Evolutionary conservation across 1,140 invertebrate genomes (phyloP).

Genomic region (Zaprionus nigranus): DNA sequence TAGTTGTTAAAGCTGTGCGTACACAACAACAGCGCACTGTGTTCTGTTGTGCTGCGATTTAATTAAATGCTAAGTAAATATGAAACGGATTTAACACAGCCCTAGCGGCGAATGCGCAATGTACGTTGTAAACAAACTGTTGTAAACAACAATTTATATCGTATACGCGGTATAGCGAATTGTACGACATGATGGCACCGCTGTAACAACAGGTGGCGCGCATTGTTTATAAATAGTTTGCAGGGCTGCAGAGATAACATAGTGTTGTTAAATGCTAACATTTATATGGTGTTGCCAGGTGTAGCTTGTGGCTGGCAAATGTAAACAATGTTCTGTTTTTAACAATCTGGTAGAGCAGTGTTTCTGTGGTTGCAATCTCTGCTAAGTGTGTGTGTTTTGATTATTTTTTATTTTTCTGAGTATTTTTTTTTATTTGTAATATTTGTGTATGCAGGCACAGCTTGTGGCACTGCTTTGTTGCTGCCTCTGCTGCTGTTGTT

Average conservation of each 20-base stretch:
- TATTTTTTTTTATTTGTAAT: background rate
- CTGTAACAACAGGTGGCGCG: background rate
- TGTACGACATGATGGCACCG: slow-evolving; percentile 3
- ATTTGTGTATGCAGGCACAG: background rate
- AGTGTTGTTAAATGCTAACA: background rate
- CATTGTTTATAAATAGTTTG: background rate
- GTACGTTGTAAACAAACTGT: too few species aligned
- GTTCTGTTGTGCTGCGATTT: background rate
- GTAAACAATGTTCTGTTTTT: background rate
- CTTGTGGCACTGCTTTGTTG: background rate
- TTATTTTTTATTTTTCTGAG: background rate
- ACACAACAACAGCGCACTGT: background rate
- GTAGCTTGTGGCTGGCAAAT: background rate
- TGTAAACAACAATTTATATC: background rate
- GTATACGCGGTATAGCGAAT: background rate
- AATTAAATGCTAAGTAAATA: slow-evolving; percentile 12
- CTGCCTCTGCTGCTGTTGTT: background rate
- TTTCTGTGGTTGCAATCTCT: background rate
- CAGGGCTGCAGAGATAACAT: background rate
- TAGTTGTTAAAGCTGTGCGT: slow-evolving; percentile 18
- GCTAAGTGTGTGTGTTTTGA: background rate
- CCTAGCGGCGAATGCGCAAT: slow-evolving; percentile 17
- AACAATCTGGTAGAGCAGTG: background rate
- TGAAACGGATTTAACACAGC: background rate
- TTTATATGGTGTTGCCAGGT: background rate